These are phyloP conservation scores for Chaetops frenatus DNA, from an alignment of 2,113 vertebrate genomes.

Conservation along the genomic window DNA sequence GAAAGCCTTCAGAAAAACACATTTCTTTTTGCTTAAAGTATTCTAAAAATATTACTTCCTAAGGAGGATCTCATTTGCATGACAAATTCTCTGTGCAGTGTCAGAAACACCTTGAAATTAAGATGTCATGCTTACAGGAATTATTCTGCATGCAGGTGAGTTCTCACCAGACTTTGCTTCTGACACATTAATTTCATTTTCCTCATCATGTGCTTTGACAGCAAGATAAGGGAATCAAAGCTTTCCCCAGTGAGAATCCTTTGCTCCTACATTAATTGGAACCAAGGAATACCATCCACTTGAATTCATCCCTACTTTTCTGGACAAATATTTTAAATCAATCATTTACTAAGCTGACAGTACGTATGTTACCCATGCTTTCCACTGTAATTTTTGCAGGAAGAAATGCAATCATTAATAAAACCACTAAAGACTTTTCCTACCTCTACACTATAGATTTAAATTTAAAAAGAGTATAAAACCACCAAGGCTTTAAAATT, in stretches of 20 bases:
- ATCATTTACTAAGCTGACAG: background rate
- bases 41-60: constrained; percentile 46
- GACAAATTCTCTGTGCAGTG: constrained; percentile 40
- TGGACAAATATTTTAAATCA: background rate
- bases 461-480: background rate
- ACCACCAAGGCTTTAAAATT: background rate
- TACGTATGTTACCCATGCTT: background rate
- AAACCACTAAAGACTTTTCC: background rate
- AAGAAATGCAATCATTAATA: background rate
- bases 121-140: constrained; percentile 24
- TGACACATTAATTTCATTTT: background rate
- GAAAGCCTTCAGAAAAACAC: background rate
- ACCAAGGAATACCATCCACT: background rate
- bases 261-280: background rate
- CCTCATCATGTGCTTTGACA: background rate
- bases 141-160: background rate
- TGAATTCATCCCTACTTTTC: background rate
- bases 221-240: background rate
- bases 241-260: background rate
- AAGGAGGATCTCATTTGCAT: constrained; percentile 48
- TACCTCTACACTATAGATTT: background rate
- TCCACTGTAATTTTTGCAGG: background rate
- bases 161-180: constrained; percentile 12
- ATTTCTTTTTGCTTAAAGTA: background rate
- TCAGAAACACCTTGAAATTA: constrained; percentile 43